These are phyloP conservation scores for Hyles lineata DNA, from an alignment of 2,888 invertebrate genomes.

Conservation along the genomic window DNA sequence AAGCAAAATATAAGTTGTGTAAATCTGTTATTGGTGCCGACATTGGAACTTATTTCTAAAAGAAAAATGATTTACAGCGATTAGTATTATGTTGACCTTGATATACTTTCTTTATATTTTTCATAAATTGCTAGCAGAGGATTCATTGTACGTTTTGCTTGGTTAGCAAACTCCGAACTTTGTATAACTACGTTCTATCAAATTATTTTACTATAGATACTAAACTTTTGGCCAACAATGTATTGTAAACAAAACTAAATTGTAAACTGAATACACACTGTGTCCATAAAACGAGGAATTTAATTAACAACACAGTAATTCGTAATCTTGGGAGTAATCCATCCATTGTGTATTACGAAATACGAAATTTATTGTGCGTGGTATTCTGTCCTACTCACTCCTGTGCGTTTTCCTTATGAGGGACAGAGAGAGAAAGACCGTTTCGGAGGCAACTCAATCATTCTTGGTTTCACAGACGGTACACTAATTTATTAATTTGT, in stretches of 20 bases:
- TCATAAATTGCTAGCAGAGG: too few species aligned
- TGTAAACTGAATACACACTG: constrained; percentile 5
- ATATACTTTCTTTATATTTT: too few species aligned
- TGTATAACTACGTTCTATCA: neutral
- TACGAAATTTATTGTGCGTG: constrained; percentile 19
- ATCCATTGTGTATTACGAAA: constrained; percentile 14
- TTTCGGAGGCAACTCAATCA: constrained; percentile 5
- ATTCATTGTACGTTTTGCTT: too few species aligned
- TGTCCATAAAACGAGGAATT: constrained; percentile 18
- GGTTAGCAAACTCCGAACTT: neutral
- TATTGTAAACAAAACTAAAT: constrained; percentile 2
- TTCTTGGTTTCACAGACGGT: constrained; percentile 7
- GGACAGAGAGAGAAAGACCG: neutral
- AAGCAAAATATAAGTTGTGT: too few species aligned
- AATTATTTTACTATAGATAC: neutral
- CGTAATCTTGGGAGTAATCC: constrained; percentile 17
- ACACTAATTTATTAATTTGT: constrained; percentile 11
- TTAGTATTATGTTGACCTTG: too few species aligned
- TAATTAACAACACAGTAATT: constrained; percentile 24
- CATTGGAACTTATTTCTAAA: too few species aligned
- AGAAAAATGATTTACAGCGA: too few species aligned
- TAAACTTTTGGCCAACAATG: neutral
- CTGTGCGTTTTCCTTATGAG: neutral
- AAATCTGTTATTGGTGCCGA: too few species aligned
- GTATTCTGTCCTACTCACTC: neutral